Evolutionary conservation across 2,797 vertebrate genomes (phyloP).

Genomic region (Eulemur albifrons): DNA sequence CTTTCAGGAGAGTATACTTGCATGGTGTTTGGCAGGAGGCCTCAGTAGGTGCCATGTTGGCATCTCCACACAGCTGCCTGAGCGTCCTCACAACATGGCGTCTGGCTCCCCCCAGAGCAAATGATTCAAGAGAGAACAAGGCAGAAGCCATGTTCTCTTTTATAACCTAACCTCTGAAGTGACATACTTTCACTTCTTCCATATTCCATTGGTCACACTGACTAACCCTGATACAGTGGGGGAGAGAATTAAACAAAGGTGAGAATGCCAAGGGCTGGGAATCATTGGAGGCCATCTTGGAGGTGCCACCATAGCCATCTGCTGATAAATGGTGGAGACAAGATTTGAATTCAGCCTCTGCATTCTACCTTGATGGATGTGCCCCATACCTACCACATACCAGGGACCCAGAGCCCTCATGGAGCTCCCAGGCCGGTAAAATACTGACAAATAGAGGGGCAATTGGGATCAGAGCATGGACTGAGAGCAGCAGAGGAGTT

Average conservation of each 20-base stretch:
- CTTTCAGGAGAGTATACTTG: neutral
- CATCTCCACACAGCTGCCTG: neutral
- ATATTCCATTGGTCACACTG: neutral
- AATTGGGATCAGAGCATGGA: neutral
- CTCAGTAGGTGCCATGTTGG: neutral
- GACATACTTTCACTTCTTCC: neutral
- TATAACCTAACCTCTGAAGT: neutral
- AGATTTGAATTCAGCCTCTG: neutral
- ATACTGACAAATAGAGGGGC: neutral
- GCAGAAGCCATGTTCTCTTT: neutral
- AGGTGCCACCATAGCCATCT: neutral
- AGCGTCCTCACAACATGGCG: neutral
- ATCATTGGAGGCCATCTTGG: neutral
- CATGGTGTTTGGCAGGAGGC: neutral
- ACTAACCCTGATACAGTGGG: neutral
- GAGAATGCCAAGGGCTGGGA: neutral
- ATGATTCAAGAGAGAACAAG: neutral
- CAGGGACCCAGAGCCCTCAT: neutral
- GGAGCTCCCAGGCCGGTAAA: neutral
- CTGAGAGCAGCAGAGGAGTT: neutral
- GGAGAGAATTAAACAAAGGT: neutral
- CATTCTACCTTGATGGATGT: neutral
- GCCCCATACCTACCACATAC: no score
- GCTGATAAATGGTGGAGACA: neutral
- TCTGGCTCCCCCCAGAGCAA: neutral